Evolutionary conservation across 2,888 invertebrate genomes (phyloP).

Genomic region (Pammene fasciana): DNA sequence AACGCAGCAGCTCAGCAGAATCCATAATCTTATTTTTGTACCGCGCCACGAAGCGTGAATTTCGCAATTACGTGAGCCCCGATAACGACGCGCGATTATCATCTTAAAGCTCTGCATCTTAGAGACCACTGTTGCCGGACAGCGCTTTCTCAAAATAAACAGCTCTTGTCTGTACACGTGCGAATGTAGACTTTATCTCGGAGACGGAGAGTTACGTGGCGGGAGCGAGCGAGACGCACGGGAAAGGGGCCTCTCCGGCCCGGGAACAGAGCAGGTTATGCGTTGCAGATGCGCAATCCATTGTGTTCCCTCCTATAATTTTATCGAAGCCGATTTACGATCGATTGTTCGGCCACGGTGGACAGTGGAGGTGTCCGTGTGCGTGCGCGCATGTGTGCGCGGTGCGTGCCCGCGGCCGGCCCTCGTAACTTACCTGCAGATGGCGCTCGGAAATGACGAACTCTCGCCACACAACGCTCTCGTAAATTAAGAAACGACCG

Average conservation of each 20-base stretch:
- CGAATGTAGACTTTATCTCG: constrained; percentile 81
- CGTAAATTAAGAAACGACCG: constrained; percentile 79
- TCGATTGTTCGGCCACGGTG: constrained; percentile 80
- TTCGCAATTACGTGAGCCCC: constrained; percentile 78
- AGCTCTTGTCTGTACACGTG: constrained; percentile 79
- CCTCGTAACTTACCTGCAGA: constrained; percentile 73
- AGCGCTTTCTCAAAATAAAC: constrained; percentile 77
- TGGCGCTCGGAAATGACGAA: constrained; percentile 70
- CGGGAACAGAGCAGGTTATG: constrained; percentile 72
- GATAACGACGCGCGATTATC: constrained; percentile 58
- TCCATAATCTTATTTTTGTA: constrained; percentile 84
- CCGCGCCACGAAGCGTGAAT: constrained; percentile 83
- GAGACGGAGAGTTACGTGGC: constrained; percentile 69
- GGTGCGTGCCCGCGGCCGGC: constrained; percentile 58
- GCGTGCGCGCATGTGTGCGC: constrained; percentile 68
- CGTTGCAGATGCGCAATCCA: constrained; percentile 74
- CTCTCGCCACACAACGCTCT: constrained; percentile 70
- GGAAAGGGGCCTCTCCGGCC: constrained; percentile 75
- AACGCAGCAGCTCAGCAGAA: constrained; percentile 81
- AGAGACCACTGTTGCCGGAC: constrained; percentile 63
- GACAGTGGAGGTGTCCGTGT: constrained; percentile 72
- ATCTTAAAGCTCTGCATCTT: constrained; percentile 55
- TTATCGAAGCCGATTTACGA: constrained; percentile 84
- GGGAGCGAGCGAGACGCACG: constrained; percentile 64
- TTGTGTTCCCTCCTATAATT: constrained; percentile 84